A percentile compares a stretch with the other conserved stretches of the same genome.
phyloP scores from a whole-genome alignment of 37 sponge, comb jelly and placozoan genomes.

The Ephydatia muelleri region DNA sequence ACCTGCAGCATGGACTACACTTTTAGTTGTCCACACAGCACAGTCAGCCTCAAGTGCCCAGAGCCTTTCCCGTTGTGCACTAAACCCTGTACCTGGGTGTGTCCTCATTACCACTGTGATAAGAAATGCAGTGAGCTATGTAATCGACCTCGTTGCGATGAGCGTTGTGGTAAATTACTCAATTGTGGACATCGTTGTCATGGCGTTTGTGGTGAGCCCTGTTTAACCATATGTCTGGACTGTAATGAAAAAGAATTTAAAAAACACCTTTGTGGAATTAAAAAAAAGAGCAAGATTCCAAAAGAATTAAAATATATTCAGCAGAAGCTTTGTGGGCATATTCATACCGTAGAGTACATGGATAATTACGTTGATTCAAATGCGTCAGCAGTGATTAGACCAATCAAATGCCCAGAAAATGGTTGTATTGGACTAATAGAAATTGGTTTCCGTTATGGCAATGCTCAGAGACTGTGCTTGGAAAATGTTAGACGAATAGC shows the following conservation, averaged over 20 bases:
- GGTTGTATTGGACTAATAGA: slow-evolving; percentile 16
- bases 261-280: slow-evolving; percentile 2
- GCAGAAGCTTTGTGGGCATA: slow-evolving; percentile 44
- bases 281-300: neutral
- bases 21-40: slow-evolving; percentile 12
- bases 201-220: slow-evolving; percentile 79
- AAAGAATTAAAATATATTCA: slow-evolving; percentile 3
- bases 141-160: slow-evolving; percentile 52
- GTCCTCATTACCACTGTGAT: slow-evolving; percentile 40
- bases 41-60: neutral
- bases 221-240: slow-evolving; percentile 52
- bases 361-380: slow-evolving; percentile 15
- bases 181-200: slow-evolving; percentile 70
- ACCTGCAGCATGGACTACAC: neutral
- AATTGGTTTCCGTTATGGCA: slow-evolving; percentile 42
- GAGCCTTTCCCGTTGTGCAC: slow-evolving; percentile 5
- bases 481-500: neutral
- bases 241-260: slow-evolving; percentile 44
- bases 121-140: slow-evolving; percentile 63
- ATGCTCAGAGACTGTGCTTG: slow-evolving; percentile 14
- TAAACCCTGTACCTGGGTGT: slow-evolving; percentile 41
- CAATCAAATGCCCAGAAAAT: slow-evolving; percentile 33
- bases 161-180: slow-evolving; percentile 47
- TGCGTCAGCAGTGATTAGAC: neutral
- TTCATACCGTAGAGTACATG: slow-evolving; percentile 40